phyloP scores from a whole-genome alignment of 2,113 vertebrate genomes.

The Coptodon rendalli region DNA sequence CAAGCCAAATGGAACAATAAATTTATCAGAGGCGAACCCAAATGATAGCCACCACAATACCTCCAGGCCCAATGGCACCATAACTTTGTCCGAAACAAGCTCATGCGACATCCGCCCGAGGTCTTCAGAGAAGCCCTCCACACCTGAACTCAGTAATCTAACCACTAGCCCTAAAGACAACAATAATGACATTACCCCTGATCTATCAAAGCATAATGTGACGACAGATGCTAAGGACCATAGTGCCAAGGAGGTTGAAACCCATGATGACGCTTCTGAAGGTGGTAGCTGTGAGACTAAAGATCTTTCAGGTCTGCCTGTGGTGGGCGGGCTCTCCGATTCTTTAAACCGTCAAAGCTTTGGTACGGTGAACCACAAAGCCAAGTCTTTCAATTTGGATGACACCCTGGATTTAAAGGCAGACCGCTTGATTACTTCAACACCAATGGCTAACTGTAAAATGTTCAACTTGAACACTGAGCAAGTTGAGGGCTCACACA shows the following conservation, averaged over 20 bases:
- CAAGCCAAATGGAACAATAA: background rate
- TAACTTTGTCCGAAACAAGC: background rate
- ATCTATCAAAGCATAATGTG: background rate
- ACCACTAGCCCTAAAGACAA: background rate
- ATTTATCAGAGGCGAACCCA: background rate
- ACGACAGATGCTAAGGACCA: background rate
- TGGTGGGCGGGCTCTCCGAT: background rate
- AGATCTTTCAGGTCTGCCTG: background rate
- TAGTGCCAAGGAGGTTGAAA: background rate
- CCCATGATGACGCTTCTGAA: background rate
- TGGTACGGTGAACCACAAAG: background rate
- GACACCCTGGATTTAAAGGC: constrained; percentile 30
- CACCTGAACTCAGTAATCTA: background rate
- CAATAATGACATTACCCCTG: background rate
- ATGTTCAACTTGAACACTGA: background rate
- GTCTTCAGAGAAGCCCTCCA: background rate
- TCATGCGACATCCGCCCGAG: background rate
- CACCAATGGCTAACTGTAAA: constrained; percentile 34
- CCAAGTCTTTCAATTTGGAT: constrained; percentile 18
- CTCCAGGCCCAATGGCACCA: background rate
- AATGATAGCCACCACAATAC: background rate
- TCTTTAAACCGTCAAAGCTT: background rate
- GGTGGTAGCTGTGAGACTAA: background rate
- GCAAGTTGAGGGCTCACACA: background rate
- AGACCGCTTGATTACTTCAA: constrained; percentile 28